Evolutionary conservation across 2,113 vertebrate genomes (phyloP), one percentile per base, ranked within the genome.

Genomic region (Azemiops feae): DNA sequence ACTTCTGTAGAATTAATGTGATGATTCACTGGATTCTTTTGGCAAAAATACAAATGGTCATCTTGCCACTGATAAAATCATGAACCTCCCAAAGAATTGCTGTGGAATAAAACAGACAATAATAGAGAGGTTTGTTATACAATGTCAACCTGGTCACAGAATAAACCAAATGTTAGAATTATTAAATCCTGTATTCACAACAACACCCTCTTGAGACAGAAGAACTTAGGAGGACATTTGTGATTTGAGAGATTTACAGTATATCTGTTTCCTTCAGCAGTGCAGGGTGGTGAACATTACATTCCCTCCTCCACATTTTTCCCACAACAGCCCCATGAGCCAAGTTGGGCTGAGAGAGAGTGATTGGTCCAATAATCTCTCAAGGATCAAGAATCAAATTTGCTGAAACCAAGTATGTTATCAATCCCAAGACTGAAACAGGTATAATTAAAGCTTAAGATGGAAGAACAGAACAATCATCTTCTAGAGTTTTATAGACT

Each of bases 21-120:
- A 97, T 98, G 98, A 98, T 97, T 98, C 98, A 98, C 94, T 95
- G 91, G 90, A 93, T 97, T 95, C 95, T 9, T 96, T 97, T 95
- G 96, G 97, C 96, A 95, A 97, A 97, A 97, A 97, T 96, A 98
- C 93, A 96, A 98, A 98, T 98, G 97, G 98, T 98, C 97, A 97
- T 97, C 96, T 98, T 97, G 97, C 98, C 97, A 96, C 96, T 95
- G 97, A 98, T 97, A 98, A 97, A 98, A 94, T 89, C 92, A 96
- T 10, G 22, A 95, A 98, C 64, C 91, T 97, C 92, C 69, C 39
- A 43, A 1, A 93, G 93, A 96, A 96, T 96, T 86, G 94, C 96
- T 97, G 90, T 85, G 89, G 92, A n/a, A 43, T 34, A 94, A 94
- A 1, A 43, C 18, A 96, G 96, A 92, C 25, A 96, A 89, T 45